Evolutionary conservation across 2,888 invertebrate species (phyloP), one percentile per base, ranked within the genome.

Genomic region (Agrotis exclamationis): DNA sequence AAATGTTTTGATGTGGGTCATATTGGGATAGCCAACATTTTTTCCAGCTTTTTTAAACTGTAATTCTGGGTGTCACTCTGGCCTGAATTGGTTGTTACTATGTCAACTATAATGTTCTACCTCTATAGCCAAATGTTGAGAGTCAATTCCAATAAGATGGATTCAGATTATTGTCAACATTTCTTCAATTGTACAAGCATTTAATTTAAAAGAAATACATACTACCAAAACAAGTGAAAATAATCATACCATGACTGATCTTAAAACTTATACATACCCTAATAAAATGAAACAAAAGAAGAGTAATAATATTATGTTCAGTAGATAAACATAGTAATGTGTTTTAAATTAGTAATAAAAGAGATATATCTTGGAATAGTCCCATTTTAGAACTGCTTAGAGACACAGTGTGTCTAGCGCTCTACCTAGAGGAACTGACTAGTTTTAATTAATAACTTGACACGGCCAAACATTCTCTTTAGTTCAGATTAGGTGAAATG

Each of bases 81-180:
- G 6, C 14, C 13, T n/a, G 33, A 9, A n/a, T 1, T 1, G 18
- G 7, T 16, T 47, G 33, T 39, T 33, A 16, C 7, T 28, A n/a
- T 50, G 3, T 39, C 39, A 39, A 39, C 39, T 39, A 39, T 39
- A 39, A 39, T 39, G 1, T 39, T 39, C 39, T 1, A 39, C 39
- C 39, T 39, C 11, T 39, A 33, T 7, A 39, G 39, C 39, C 39
- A 39, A 39, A 39, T 39, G 39, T 39, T 33, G 33, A 33, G 7
- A 45, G 7, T 20, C n/a, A 24, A 24, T 39, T 33, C n/a, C 16
- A 68, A 47, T 6, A 56, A 14, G 6, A 54, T 47, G 33, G 39
- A 39, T 39, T 47, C 33, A 72, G 39, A 24, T 20, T 13, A 39
- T 72, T 72, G 24, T 57, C 18, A 39, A 39, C 11, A 11, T 39